Evolutionary conservation across 2,797 vertebrate genomes (phyloP).

Genomic region (Momotus momota): DNA sequence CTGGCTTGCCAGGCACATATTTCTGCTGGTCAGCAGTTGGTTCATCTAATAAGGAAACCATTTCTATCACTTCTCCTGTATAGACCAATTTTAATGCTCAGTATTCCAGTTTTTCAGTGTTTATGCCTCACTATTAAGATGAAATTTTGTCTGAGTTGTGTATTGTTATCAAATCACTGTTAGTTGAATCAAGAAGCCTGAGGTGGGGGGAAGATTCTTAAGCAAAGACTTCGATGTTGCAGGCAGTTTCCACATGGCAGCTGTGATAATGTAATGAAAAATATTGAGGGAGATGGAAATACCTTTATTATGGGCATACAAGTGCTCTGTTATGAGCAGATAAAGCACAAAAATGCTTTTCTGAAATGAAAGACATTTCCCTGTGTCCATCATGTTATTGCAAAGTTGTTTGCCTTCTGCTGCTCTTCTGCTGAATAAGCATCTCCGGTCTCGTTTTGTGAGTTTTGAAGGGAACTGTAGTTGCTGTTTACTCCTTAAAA

Average conservation of each 20-base stretch:
- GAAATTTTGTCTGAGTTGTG: background rate
- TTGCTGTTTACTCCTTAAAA: slow-evolving; percentile 12
- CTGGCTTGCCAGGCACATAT: background rate
- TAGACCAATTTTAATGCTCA: background rate
- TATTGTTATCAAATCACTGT: background rate
- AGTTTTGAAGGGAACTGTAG: background rate
- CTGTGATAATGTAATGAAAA: background rate
- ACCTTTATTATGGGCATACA: background rate
- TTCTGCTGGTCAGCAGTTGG: background rate
- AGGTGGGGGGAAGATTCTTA: background rate
- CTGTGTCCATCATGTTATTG: background rate
- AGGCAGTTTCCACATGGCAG: background rate
- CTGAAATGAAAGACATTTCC: background rate
- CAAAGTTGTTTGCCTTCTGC: background rate
- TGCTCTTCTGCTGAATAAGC: slow-evolving; percentile 44
- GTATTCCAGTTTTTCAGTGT: background rate
- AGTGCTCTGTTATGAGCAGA: background rate
- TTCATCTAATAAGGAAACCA: background rate
- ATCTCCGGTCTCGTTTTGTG: background rate
- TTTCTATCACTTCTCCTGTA: background rate
- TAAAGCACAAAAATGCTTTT: no score
- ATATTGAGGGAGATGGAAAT: background rate
- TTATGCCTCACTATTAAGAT: background rate
- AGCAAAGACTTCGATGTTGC: background rate
- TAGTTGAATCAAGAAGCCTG: background rate